These are phyloP conservation scores for Microtus montanus DNA, from an alignment of 2,113 vertebrate species.

Conservation along the genomic window DNA sequence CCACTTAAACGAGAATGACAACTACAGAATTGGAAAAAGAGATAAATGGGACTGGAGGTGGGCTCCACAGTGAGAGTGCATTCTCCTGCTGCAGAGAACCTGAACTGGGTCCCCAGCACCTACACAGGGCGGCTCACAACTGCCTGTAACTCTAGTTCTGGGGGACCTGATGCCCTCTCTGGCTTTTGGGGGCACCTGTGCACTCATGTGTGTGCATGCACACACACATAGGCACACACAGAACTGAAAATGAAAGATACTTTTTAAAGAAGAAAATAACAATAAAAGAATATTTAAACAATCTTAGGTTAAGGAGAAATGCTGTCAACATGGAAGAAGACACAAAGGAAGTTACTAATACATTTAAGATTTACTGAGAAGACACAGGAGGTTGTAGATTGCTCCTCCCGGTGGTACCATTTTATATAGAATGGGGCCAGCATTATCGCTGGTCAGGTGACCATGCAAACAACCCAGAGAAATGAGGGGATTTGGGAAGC, in stretches of 20 bases:
- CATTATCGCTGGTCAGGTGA: not conserved
- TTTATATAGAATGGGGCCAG: not conserved
- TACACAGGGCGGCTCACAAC: not conserved
- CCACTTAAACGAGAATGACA: not conserved
- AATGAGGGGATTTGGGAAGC: not conserved
- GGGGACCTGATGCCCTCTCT: not conserved
- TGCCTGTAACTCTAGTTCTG: not conserved
- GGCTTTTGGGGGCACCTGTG: too few relatives aligned
- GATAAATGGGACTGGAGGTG: accelerated
- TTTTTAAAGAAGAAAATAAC: not conserved
- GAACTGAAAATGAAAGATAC: not conserved
- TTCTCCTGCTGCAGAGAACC: not conserved
- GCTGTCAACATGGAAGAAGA: not conserved
- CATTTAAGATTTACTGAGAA: not conserved
- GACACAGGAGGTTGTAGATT: not conserved
- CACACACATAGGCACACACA: too few relatives aligned
- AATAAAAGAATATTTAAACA: not conserved
- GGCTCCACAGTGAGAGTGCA: not conserved
- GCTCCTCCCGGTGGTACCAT: not conserved
- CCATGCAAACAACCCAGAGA: not conserved
- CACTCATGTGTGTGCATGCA: too few relatives aligned
- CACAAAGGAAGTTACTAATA: not conserved
- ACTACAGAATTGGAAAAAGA: not conserved
- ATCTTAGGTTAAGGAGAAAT: constrained; percentile 7
- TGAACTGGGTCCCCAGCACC: not conserved